phyloP scores from a whole-genome alignment of 2,113 vertebrate species.

The Corythornis madagascariensis region DNA sequence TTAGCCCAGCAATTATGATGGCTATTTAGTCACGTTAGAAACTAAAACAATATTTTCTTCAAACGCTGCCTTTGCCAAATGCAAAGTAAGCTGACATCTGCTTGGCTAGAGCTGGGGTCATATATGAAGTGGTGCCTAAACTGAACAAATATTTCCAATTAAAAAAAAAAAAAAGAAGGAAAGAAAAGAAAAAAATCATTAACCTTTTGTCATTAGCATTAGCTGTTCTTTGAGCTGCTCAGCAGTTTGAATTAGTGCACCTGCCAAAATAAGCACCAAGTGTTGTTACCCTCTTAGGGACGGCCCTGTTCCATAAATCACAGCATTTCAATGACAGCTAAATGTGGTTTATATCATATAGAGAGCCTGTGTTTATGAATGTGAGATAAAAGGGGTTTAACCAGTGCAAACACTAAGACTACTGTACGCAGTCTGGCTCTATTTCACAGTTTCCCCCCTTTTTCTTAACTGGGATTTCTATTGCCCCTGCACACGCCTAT shows the following conservation, averaged over 20 bases:
- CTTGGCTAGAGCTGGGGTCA: conserved; percentile 56
- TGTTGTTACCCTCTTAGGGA: conserved; percentile 74
- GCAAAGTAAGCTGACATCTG: conserved; percentile 55
- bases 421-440: conserved; percentile 61
- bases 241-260: conserved; percentile 73
- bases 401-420: conserved; percentile 67
- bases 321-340: conserved; percentile 66
- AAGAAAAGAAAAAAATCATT: conserved; percentile 68
- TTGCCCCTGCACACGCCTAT: neutral
- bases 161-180: neutral
- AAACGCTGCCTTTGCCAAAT: conserved; percentile 34
- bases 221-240: conserved; percentile 62
- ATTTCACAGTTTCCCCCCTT: neutral
- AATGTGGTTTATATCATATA: conserved; percentile 72
- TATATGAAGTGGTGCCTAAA: conserved; percentile 40
- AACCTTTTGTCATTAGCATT: conserved; percentile 77
- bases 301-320: conserved; percentile 71
- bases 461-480: neutral
- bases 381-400: conserved; percentile 73
- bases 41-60: conserved; percentile 63
- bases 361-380: conserved; percentile 74
- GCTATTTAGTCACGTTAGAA: conserved; percentile 48
- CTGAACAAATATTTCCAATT: conserved; percentile 71
- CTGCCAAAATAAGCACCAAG: conserved; percentile 81
- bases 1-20: neutral